These are phyloP conservation scores for Dreissena polymorpha DNA, from an alignment of 1,140 invertebrate genomes.

Conservation along the genomic window DNA sequence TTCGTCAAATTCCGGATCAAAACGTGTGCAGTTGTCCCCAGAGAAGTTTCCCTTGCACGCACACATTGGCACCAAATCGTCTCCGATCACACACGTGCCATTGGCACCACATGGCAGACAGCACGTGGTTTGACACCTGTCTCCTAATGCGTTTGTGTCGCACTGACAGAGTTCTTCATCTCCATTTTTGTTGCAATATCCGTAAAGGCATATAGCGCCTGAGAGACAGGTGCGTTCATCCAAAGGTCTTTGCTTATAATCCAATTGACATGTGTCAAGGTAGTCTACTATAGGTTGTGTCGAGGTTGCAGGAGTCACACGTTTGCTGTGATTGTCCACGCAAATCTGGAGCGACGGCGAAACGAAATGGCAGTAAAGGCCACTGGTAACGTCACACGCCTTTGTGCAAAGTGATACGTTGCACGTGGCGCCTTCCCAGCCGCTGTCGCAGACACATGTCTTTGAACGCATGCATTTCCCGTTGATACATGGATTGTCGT, in stretches of 20 bases:
- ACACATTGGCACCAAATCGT: neutral
- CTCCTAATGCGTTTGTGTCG: neutral
- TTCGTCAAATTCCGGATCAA: neutral
- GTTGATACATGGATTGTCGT: neutral
- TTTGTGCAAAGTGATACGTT: slow-evolving; percentile 15
- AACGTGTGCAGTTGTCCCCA: slow-evolving; percentile 13
- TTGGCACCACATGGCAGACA: neutral
- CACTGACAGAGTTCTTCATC: neutral
- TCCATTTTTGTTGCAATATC: neutral
- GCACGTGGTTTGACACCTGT: neutral
- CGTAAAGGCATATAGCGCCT: slow-evolving; percentile 17
- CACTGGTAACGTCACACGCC: neutral
- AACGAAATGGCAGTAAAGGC: slow-evolving; percentile 20
- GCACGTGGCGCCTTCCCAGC: slow-evolving; percentile 29
- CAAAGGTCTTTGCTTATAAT: neutral
- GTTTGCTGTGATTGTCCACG: neutral
- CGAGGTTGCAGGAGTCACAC: neutral
- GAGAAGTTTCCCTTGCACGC: neutral
- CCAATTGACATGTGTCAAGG: slow-evolving; percentile 1
- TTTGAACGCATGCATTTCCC: neutral
- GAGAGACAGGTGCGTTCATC: slow-evolving; percentile 1
- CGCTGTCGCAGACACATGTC: slow-evolving; percentile 24
- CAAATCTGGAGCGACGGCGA: slow-evolving; percentile 3
- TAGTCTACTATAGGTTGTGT: neutral
- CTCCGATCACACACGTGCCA: neutral